A percentile compares a stretch with the other conserved stretches of the same genome.
Evolutionary conservation across 23 tunicate species (phyloP).

Genomic region (Ciona savignyi): DNA sequence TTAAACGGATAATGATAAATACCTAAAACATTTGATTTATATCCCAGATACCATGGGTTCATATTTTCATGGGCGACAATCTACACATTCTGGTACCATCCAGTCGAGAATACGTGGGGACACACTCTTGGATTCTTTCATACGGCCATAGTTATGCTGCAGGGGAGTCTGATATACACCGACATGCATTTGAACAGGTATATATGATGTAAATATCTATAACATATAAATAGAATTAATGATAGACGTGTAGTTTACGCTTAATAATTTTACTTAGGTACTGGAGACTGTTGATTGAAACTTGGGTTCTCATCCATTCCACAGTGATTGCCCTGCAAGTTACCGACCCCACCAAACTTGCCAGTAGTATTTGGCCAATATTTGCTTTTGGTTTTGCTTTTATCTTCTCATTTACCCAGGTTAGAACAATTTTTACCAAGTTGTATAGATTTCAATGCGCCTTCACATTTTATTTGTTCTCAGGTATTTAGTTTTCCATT

Average conservation of each 20-base stretch:
- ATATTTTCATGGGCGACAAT: constrained; percentile 91
- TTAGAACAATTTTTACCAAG: not conserved
- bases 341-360: constrained; percentile 38
- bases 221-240: too few species aligned
- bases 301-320: constrained; percentile 75
- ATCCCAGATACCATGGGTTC: constrained; percentile 88
- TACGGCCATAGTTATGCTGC: constrained; percentile 92
- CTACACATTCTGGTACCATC: constrained; percentile 99
- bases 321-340: constrained; percentile 80
- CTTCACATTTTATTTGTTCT: not conserved
- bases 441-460: not conserved
- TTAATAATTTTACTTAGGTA: constrained; percentile 46
- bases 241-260: too few species aligned
- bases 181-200: constrained; percentile 87
- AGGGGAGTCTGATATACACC: constrained; percentile 93
- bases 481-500: constrained; percentile 86
- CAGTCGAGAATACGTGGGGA: constrained; percentile 98
- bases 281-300: constrained; percentile 79
- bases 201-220: too few species aligned
- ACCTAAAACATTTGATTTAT: not conserved
- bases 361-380: constrained; percentile 52
- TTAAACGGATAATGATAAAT: not conserved
- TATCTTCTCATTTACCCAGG: constrained; percentile 66
- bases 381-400: constrained; percentile 91
- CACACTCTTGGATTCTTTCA: constrained; percentile 91